These are phyloP conservation scores for Dione juno DNA, from an alignment of 2,888 invertebrate genomes.

Conservation along the genomic window DNA sequence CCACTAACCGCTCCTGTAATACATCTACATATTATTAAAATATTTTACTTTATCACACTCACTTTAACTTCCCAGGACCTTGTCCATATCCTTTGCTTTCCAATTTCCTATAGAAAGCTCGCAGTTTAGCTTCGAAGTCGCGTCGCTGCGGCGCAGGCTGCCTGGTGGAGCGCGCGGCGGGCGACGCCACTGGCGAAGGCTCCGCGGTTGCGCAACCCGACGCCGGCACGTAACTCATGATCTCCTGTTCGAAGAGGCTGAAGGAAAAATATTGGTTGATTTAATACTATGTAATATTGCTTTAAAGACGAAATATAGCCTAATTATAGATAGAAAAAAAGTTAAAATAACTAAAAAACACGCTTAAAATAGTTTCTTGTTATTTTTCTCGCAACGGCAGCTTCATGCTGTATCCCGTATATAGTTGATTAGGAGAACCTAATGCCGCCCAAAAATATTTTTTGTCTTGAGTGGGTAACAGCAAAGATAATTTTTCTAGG, in stretches of 20 bases:
- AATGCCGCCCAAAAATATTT: no score
- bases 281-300: neutral
- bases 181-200: conserved; percentile 91
- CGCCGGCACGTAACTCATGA: conserved; percentile 97
- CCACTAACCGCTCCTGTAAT: no score
- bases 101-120: conserved; percentile 96
- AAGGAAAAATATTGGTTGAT: conserved; percentile 44
- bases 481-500: neutral
- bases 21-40: no score
- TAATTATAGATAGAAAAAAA: no score
- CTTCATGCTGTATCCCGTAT: no score
- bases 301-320: neutral
- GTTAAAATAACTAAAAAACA: no score
- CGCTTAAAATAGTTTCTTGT: no score
- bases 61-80: conserved; percentile 98
- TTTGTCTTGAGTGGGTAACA: no score
- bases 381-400: no score
- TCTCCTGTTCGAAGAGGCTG: conserved; percentile 99
- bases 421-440: no score
- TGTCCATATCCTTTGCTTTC: conserved; percentile 98
- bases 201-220: conserved; percentile 72
- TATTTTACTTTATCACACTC: no score
- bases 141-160: conserved; percentile 95
- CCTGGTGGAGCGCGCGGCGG: conserved; percentile 90
- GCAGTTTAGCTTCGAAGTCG: conserved; percentile 97